Percentiles rank a stretch among this genome's conserved stretches.
These are phyloP conservation scores for Symphodus melops DNA, from an alignment of 2,113 vertebrate species.

Conservation along the genomic window DNA sequence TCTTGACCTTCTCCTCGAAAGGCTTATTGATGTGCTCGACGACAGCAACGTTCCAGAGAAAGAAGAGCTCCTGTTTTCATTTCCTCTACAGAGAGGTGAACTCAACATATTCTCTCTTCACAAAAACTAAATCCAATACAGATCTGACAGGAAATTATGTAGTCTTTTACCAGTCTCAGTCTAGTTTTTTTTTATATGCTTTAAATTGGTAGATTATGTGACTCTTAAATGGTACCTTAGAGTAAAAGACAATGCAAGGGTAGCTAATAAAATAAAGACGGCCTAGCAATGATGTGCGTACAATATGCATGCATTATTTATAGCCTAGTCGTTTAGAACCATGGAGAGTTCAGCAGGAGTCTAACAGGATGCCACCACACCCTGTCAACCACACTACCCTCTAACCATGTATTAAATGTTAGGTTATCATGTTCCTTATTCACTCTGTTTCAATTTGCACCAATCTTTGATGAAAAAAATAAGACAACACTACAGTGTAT, in stretches of 20 bases:
- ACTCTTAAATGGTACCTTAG: no score
- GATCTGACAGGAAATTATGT: neutral
- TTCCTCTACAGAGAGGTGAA: slow-evolving; percentile 41
- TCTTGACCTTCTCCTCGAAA: slow-evolving; percentile 54
- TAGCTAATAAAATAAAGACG: no score
- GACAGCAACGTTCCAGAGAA: slow-evolving; percentile 30
- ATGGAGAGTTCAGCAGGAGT: slow-evolving; percentile 16
- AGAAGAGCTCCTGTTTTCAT: slow-evolving; percentile 34
- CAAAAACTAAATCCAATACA: neutral
- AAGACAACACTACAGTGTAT: neutral
- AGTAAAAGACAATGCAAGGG: no score
- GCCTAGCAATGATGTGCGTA: no score
- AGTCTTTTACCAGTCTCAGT: no score
- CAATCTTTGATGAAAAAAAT: neutral
- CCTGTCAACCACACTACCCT: neutral
- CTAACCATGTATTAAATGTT: slow-evolving; percentile 23
- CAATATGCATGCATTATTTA: slow-evolving; percentile 13
- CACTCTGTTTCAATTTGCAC: neutral
- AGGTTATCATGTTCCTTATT: neutral
- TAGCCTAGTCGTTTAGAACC: slow-evolving; percentile 17
- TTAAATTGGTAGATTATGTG: no score
- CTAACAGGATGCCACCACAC: slow-evolving; percentile 23
- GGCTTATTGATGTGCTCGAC: slow-evolving; percentile 57
- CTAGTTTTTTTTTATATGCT: no score
- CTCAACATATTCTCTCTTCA: neutral